Conservation (phyloP, 1,140 invertebrate genomes). For the Bombus turneri region DNA sequence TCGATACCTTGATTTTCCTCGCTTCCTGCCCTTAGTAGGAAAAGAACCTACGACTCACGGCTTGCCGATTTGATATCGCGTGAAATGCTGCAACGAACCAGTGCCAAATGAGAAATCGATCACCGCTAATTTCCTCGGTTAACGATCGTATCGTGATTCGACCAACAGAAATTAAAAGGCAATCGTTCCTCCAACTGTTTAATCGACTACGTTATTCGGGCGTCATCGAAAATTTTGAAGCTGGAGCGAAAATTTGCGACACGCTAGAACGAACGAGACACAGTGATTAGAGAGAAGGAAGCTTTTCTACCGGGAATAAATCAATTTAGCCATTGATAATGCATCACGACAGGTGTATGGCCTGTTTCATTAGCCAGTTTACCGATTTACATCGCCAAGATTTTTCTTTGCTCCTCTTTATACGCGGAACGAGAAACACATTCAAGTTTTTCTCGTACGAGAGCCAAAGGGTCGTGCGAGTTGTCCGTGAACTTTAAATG, state of each 20-base stretch:
- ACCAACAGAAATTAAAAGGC: slow-evolving; percentile 14
- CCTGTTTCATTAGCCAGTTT: not conserved
- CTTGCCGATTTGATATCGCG: not conserved
- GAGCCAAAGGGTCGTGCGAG: not conserved
- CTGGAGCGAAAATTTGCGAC: slow-evolving; percentile 6
- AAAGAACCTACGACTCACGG: not conserved
- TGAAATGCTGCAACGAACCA: not conserved
- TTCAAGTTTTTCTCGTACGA: not conserved
- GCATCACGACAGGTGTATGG: slow-evolving; percentile 2
- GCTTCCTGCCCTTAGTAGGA: no score
- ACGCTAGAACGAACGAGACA: not conserved
- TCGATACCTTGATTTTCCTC: not conserved
- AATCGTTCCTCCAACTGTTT: not conserved
- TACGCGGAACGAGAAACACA: not conserved
- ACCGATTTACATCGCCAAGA: no score
- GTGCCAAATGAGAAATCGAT: not conserved
- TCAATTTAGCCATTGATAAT: slow-evolving; percentile 56
- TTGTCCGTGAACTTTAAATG: slow-evolving; percentile 10
- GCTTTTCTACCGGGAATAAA: slow-evolving; percentile 20
- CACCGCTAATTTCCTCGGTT: not conserved
- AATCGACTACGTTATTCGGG: not conserved
- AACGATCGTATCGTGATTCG: not conserved
- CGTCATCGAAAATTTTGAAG: not conserved
- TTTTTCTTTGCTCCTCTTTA: not conserved
- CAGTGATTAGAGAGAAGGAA: not conserved